These are phyloP conservation scores for Notocelia uddmanniana DNA, from an alignment of 2,888 invertebrate species.

Conservation along the genomic window DNA sequence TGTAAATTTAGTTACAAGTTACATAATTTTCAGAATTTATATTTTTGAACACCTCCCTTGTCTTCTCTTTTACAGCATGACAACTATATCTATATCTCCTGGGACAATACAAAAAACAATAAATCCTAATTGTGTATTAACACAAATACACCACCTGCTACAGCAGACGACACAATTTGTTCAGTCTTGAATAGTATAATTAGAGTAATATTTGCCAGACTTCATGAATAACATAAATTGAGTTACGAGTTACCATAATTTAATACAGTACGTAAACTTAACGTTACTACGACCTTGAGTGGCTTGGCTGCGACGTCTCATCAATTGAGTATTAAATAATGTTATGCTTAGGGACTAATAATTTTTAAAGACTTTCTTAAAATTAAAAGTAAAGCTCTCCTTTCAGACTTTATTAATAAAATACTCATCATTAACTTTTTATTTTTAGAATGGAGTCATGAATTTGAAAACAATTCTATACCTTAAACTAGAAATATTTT, in stretches of 20 bases:
- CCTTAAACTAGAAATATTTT: too few species aligned
- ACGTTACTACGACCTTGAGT: not conserved
- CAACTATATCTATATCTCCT: not conserved
- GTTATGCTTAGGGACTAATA: too few species aligned
- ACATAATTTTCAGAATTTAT: too few species aligned
- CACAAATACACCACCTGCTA: not conserved
- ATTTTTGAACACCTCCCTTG: not conserved
- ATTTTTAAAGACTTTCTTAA: too few species aligned
- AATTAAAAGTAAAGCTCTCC: too few species aligned
- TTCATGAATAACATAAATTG: not conserved
- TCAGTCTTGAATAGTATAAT: not conserved
- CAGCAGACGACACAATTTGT: not conserved
- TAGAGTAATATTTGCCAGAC: not conserved
- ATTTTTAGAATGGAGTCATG: too few species aligned
- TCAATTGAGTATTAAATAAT: not conserved
- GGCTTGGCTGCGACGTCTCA: not conserved
- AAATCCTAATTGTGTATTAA: not conserved
- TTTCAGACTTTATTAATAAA: too few species aligned
- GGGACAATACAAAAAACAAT: not conserved
- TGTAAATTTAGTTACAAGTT: too few species aligned
- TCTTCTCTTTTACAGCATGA: too few species aligned
- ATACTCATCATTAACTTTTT: too few species aligned
- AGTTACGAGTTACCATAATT: not conserved
- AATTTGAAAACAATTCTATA: too few species aligned
- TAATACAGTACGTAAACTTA: slow-evolving; percentile 1